Base-by-base conservation (phyloP, 1,140 invertebrate genomes). In the Maniola jurtina region DNA sequence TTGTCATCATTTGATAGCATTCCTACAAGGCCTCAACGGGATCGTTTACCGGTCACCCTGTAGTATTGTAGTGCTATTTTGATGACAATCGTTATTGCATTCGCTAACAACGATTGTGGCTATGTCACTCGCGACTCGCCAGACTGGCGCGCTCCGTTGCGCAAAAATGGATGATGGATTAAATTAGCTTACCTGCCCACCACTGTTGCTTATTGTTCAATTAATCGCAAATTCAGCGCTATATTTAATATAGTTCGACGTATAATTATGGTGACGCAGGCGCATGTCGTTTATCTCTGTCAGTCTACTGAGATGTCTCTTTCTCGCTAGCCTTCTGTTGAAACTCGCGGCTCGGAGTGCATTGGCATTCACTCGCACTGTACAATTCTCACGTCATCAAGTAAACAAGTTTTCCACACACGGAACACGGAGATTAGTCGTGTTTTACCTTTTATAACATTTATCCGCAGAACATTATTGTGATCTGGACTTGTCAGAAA, bases 281-380 rank as follows among this genome's bases (percentile, higher is more conserved):
- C 66, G 68, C 60, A 59, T 38, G 45, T 75, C 55, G 34, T 83
- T 68, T 75, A 76, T 70, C 61, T 68, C 47, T 58, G 15, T 63
- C 54, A n/a, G 42, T 15, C 25, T 8, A 33, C 48, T 54, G 60
- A 64, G 61, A 52, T 45, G 50, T 64, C 45, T 80, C 76, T 79
- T 75, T 54, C 68, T 79, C 80, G 34, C 74, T 47, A 76, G 61
- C 56, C 47, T 57, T 64, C 71, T 81, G 77, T 81, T 74, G 81
- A 77, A 77, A 80, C 67, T 68, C 76, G 79, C 77, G 71, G 61
- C 55, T 14, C 68, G 33, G 72, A 84, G 80, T 88, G 83, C 85
- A 84, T 86, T 86, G 86, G 83, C 85, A 84, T 86, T 86, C 83
- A 86, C 84, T 87, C 75, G 64, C 61, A 68, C 61, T 64, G 65